phyloP scores from a whole-genome alignment of 2,113 vertebrate genomes.

The Pangasianodon gigas region DNA sequence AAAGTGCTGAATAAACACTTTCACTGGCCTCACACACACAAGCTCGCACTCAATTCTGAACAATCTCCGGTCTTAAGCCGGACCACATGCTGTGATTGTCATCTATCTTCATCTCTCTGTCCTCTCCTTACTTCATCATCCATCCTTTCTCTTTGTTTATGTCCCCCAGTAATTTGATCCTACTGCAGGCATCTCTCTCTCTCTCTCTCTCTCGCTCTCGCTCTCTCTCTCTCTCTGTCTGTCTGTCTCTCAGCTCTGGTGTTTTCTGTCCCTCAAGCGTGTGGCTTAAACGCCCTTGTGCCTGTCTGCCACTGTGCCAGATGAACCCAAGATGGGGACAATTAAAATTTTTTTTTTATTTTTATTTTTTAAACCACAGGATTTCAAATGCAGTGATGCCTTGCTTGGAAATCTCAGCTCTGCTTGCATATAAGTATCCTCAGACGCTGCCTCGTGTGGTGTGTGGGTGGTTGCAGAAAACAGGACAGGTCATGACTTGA shows the following conservation, averaged over 20 bases:
- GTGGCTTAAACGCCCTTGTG: neutral
- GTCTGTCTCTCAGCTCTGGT: neutral
- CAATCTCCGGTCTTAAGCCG: neutral
- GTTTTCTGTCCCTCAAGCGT: neutral
- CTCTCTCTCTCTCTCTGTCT: neutral
- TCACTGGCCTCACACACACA: neutral
- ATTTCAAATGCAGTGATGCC: neutral
- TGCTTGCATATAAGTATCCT: neutral
- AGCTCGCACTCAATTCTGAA: neutral
- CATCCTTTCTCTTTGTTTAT: neutral
- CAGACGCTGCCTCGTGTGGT: neutral
- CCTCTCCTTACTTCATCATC: neutral
- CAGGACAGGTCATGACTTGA: neutral
- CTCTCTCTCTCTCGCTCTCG: neutral
- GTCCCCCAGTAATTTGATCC: neutral
- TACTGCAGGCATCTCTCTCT: neutral
- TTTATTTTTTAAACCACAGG: neutral
- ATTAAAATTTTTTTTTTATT: neutral
- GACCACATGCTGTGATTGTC: neutral
- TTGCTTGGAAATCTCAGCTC: neutral
- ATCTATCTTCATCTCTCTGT: neutral
- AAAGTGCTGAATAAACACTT: constrained; percentile 24
- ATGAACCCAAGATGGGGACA: neutral
- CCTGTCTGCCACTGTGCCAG: neutral
- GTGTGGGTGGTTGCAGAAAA: neutral